Evolutionary conservation across 2,113 vertebrate species (phyloP), one percentile per base, ranked within the genome.

Genomic region (Sylvilagus bachmani): DNA sequence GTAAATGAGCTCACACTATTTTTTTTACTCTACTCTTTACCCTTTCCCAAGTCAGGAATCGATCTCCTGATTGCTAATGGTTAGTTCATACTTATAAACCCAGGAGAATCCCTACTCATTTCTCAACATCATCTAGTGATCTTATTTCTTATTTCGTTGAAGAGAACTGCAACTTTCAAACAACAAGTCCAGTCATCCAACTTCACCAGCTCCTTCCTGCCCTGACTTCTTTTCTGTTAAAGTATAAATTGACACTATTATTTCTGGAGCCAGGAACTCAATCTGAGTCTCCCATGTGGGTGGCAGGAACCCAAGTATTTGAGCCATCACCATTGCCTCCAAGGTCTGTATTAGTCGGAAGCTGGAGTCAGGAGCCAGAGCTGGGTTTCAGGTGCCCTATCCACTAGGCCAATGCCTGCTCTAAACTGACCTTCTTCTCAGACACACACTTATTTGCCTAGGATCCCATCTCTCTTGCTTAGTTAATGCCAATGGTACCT

Each of bases 191-290:
- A 67, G 49, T 3, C 36, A 29, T 19, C 10, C 11, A 9, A 9
- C 27, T 61, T 9, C 4, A 2, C 1, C 1, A 12, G 25, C 12
- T 53, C 4, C 0, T 5, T 21, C 53, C 10, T 25, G 77, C 38
- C 44, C 13, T 31, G 53, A 55, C 66, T 24, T 51, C n/a, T 25
- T 71, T 67, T 31, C 17, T 31, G 2, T 51, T 67, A 51, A 51
- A 55, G 3, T 25, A 51, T 7, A 44, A 44, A 44, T 44, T 44
- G 44, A 44, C 44, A 44, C 6, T 44, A 44, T 44, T 44, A 44
- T 44, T 44, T 44, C 44, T 44, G 44, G 44, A 44, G 44, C 44
- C 44, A 44, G 44, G 44, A 44, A 44, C 44, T 44, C 44, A 44
- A 44, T 6, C 44, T 44, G 38, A 44, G 44, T 44, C 6, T 44